Conservation (phyloP, 2,113 vertebrate species). For the Drymodes brunneopygia region DNA sequence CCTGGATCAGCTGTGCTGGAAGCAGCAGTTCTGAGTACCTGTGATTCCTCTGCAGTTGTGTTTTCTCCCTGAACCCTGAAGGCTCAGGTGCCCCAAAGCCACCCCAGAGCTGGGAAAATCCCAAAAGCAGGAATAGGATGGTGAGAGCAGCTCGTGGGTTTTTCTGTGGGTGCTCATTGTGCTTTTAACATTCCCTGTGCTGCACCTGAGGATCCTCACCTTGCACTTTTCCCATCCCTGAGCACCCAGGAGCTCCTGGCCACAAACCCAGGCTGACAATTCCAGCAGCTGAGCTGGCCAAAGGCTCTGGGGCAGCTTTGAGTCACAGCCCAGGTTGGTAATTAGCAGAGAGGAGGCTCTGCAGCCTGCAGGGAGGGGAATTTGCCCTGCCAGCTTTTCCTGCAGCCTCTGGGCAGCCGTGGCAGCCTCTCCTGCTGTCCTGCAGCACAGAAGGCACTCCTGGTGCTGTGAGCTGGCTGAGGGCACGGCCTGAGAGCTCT, state of each 20-base stretch:
- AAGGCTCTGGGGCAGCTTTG: not conserved
- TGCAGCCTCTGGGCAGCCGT: not conserved
- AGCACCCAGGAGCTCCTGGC: not conserved
- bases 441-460: not conserved
- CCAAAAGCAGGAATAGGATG: not conserved
- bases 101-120: not conserved
- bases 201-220: not conserved
- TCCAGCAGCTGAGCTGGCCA: not conserved
- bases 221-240: not conserved
- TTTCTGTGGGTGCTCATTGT: not conserved
- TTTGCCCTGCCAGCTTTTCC: not conserved
- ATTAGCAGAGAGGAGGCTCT: not conserved
- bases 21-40: not conserved
- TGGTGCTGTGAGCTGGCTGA: accelerated
- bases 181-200: not conserved
- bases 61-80: not conserved
- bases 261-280: not conserved
- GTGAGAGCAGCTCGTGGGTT: not conserved
- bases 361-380: not conserved
- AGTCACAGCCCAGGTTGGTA: not conserved
- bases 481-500: not conserved
- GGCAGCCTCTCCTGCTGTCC: not conserved
- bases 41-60: not conserved
- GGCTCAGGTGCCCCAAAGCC: not conserved
- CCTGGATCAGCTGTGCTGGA: not conserved